phyloP scores from a whole-genome alignment of 2,888 invertebrate genomes.

The Drosophila aldrichi region DNA sequence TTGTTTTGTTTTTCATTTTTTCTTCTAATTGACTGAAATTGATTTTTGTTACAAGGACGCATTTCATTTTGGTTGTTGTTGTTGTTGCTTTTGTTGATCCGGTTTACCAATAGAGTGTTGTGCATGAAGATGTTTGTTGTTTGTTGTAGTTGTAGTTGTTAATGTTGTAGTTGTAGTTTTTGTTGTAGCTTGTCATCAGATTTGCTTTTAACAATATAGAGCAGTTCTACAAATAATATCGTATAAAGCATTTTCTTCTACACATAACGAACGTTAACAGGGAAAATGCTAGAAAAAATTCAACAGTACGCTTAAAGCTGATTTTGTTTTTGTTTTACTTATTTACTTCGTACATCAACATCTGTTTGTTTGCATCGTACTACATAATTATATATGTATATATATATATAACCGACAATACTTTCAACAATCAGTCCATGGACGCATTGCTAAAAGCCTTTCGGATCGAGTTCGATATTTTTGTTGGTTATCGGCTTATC shows the following conservation, averaged over 20 bases:
- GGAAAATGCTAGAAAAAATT: conserved; percentile 67
- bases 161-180: conserved; percentile 14
- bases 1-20: neutral
- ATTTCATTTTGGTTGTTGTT: conserved; percentile 57
- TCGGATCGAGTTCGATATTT: conserved; percentile 11
- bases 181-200: conserved; percentile 37
- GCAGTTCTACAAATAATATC: conserved; percentile 59
- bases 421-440: conserved; percentile 21
- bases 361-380: conserved; percentile 29
- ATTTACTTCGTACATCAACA: conserved; percentile 35
- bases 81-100: conserved; percentile 43
- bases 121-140: conserved; percentile 30
- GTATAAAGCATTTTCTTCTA: conserved; percentile 53
- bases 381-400: conserved; percentile 6
- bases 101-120: conserved; percentile 51
- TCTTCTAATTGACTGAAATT: conserved; percentile 84
- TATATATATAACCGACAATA: conserved; percentile 26
- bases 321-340: conserved; percentile 27
- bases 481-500: conserved; percentile 15
- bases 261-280: conserved; percentile 73
- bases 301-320: conserved; percentile 77
- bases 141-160: conserved; percentile 21
- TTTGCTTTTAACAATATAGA: conserved; percentile 49
- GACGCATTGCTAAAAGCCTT: conserved; percentile 28
- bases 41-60: conserved; percentile 84